Conservation (phyloP, 1,140 invertebrate genomes). For the Brachionus rubens region DNA sequence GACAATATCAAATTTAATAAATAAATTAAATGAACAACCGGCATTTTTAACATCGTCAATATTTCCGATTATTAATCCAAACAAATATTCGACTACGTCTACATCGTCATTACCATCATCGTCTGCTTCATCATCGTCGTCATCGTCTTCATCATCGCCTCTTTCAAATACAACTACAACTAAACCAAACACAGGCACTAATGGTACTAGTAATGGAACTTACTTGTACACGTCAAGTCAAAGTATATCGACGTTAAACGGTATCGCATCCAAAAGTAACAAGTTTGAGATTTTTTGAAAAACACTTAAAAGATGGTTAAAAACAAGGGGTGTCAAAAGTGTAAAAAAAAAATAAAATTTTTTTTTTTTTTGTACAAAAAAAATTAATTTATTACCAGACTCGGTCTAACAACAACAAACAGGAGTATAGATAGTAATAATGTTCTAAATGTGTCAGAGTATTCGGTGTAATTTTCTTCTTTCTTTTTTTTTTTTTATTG, state of each 20-base stretch:
- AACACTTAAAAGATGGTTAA: background rate
- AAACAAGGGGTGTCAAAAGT: no score
- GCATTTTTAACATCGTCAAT: background rate
- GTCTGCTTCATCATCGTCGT: background rate
- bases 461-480: no score
- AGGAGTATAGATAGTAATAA: no score
- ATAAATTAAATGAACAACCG: background rate
- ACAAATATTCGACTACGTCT: background rate
- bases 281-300: conserved; percentile 34
- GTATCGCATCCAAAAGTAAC: background rate
- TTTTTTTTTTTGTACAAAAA: no score
- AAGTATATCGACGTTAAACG: background rate
- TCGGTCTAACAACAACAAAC: no score
- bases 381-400: no score
- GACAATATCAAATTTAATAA: background rate
- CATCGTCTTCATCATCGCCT: conserved; percentile 25
- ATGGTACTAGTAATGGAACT: background rate
- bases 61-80: background rate
- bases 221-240: background rate
- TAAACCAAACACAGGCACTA: background rate
- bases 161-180: conserved; percentile 15
- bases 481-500: no score
- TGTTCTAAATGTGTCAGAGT: no score
- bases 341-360: no score
- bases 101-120: conserved; percentile 22